These are phyloP conservation scores for Herminia tarsipennalis DNA, from an alignment of 2,888 invertebrate genomes.

Conservation along the genomic window DNA sequence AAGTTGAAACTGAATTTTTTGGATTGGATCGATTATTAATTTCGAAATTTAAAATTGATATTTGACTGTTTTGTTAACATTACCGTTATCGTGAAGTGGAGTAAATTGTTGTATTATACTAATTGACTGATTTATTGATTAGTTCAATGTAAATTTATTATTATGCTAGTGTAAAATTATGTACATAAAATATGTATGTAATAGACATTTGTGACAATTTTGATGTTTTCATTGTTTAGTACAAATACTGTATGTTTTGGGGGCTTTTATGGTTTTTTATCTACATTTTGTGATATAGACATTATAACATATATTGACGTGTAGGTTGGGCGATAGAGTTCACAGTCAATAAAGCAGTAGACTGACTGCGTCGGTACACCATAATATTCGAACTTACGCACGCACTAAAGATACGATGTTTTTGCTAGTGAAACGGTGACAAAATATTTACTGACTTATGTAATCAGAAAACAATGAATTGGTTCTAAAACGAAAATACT, in stretches of 20 bases:
- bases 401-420: too few species aligned
- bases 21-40: too few species aligned
- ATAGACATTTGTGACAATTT: conserved; percentile 51
- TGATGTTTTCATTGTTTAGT: conserved; percentile 54
- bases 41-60: too few species aligned
- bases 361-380: too few species aligned
- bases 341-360: too few species aligned
- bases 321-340: too few species aligned
- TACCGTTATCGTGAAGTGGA: conserved; percentile 17
- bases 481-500: too few species aligned
- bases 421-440: conserved; percentile 47
- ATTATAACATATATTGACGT: conserved; percentile 18
- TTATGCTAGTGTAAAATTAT: conserved; percentile 47
- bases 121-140: conserved; percentile 74
- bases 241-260: conserved; percentile 64
- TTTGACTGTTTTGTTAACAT: conserved; percentile 22
- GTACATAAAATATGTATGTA: conserved; percentile 58
- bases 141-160: conserved; percentile 55
- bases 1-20: too few species aligned
- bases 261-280: conserved; percentile 55
- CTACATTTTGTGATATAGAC: conserved; percentile 46
- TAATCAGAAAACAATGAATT: too few species aligned
- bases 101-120: conserved; percentile 60
- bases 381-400: too few species aligned
- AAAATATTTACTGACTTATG: conserved; percentile 12